Evolutionary conservation across 1,140 invertebrate genomes (phyloP).

Genomic region (Procambarus clarkii): DNA sequence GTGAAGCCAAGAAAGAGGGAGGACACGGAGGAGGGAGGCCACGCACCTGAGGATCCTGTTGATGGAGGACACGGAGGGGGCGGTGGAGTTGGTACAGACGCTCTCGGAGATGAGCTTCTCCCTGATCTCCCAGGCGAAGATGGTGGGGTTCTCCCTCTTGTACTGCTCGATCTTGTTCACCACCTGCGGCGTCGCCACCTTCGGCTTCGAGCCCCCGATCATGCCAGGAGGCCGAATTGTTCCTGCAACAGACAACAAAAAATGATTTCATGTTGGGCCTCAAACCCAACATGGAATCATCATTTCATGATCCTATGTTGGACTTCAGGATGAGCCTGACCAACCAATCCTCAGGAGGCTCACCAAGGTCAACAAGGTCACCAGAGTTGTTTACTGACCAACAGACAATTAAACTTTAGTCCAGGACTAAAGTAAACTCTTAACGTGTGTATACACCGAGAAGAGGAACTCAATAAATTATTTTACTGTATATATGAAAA

Average conservation of each 20-base stretch:
- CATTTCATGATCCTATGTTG: too few species aligned
- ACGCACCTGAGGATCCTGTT: constrained; percentile 63
- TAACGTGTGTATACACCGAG: too few species aligned
- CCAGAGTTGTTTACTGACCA: too few species aligned
- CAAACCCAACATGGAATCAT: too few species aligned
- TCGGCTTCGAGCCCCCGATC: constrained; percentile 62
- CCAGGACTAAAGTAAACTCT: too few species aligned
- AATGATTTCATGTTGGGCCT: too few species aligned
- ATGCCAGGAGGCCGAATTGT: constrained; percentile 48
- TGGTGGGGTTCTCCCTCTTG: constrained; percentile 65
- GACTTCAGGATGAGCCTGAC: too few species aligned
- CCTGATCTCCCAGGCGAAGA: constrained; percentile 64
- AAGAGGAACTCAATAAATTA: too few species aligned
- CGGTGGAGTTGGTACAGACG: constrained; percentile 63
- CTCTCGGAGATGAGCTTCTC: constrained; percentile 60
- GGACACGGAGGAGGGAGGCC: constrained; percentile 40
- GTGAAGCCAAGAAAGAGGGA: constrained; percentile 10
- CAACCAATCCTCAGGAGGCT: too few species aligned
- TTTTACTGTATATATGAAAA: too few species aligned
- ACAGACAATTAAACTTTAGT: too few species aligned
- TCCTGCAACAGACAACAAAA: background rate
- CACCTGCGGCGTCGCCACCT: constrained; percentile 62
- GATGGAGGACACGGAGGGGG: constrained; percentile 61
- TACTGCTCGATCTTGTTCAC: constrained; percentile 67
- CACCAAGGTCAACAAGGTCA: too few species aligned